Evolutionary conservation across 2,113 vertebrate genomes (phyloP).

Genomic region (Brachypteracias leptosomus): DNA sequence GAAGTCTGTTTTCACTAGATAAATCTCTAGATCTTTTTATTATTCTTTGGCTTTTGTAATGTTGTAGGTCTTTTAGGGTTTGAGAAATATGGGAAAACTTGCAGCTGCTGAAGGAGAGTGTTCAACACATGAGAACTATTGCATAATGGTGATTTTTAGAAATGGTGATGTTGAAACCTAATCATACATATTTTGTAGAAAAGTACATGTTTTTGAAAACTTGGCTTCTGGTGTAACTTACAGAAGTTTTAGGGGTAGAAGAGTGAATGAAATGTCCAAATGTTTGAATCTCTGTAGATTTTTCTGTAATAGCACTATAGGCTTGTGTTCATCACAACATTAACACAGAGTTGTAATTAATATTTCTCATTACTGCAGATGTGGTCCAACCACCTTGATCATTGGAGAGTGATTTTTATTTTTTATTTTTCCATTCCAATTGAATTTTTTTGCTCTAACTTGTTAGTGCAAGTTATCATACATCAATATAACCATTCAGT

Average conservation of each 20-base stretch:
- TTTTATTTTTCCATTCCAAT: not conserved
- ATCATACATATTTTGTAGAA: not conserved
- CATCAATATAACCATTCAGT: not conserved
- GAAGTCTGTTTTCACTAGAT: not conserved
- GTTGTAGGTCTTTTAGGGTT: not conserved
- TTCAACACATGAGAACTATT: not conserved
- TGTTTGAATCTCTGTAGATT: not conserved
- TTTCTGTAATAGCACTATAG: not conserved
- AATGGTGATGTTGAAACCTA: not conserved
- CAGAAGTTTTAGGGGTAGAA: not conserved
- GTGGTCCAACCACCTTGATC: not conserved
- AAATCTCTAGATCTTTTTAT: not conserved
- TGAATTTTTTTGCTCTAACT: not conserved
- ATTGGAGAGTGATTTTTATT: not conserved
- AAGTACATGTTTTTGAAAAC: not conserved
- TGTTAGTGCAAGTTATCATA: not conserved
- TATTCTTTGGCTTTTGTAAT: not conserved
- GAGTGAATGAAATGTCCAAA: not conserved
- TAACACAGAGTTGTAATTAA: not conserved
- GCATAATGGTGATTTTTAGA: not conserved
- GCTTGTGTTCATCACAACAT: not conserved
- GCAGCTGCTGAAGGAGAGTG: not conserved
- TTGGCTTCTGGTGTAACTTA: not conserved
- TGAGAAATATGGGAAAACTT: not conserved
- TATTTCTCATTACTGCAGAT: not conserved